Conservation (phyloP, 2,888 invertebrate species). For the Agelastica alni region DNA sequence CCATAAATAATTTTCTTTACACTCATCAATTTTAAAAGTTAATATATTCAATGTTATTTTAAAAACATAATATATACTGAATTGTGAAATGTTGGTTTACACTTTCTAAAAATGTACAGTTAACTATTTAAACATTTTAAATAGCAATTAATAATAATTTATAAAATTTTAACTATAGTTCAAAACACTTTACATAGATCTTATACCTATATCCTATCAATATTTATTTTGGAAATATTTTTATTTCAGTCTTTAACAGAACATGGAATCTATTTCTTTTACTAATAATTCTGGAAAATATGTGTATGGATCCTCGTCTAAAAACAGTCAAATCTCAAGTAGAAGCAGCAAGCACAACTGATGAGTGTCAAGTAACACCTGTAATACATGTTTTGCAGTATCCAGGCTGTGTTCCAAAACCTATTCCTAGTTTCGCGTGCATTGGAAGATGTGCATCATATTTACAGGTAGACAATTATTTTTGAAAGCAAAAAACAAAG, state of each 20-base stretch:
- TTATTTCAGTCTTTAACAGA: slow-evolving; percentile 36
- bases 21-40: too few species aligned
- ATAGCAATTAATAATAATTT: too few species aligned
- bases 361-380: slow-evolving; percentile 89
- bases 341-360: slow-evolving; percentile 58
- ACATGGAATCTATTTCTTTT: slow-evolving; percentile 42
- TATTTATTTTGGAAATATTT: not conserved
- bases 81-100: too few species aligned
- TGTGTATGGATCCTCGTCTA: slow-evolving; percentile 52
- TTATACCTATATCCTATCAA: too few species aligned
- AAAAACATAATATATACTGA: too few species aligned
- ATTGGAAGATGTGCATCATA: slow-evolving; percentile 90
- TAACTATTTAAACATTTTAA: too few species aligned
- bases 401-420: slow-evolving; percentile 90
- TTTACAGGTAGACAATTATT: slow-evolving; percentile 73
- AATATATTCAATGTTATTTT: too few species aligned
- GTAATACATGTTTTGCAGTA: slow-evolving; percentile 90
- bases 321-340: slow-evolving; percentile 36
- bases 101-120: too few species aligned
- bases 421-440: slow-evolving; percentile 92
- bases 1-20: too few species aligned
- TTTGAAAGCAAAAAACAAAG: not conserved
- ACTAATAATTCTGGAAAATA: slow-evolving; percentile 47
- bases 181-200: too few species aligned
- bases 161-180: too few species aligned